Conservation (phyloP, 2,797 vertebrate species). For the Sebastes wilsoni region DNA sequence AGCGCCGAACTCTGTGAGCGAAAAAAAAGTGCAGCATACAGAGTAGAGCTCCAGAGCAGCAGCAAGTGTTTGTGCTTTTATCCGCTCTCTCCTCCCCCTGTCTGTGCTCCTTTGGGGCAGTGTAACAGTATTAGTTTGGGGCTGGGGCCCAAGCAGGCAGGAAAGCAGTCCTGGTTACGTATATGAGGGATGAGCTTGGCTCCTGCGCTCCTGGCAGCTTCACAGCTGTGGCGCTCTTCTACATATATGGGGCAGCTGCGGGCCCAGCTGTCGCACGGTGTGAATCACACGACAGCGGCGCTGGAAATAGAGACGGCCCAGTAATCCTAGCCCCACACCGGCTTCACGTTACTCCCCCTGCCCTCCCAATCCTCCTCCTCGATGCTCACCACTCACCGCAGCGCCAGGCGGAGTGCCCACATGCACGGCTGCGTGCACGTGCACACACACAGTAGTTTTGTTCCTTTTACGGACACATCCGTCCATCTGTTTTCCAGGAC, state of each 20-base stretch:
- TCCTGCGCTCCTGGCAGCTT: constrained; percentile 88
- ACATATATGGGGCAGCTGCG: constrained; percentile 94
- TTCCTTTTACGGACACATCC: constrained; percentile 76
- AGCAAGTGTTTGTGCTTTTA: constrained; percentile 60
- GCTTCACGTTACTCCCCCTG: constrained; percentile 86
- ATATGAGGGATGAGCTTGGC: constrained; percentile 86
- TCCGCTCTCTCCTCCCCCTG: constrained; percentile 28
- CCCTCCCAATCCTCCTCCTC: constrained; percentile 63
- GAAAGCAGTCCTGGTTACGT: constrained; percentile 75
- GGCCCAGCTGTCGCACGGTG: constrained; percentile 92
- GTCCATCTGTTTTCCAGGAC: constrained; percentile 66
- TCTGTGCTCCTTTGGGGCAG: constrained; percentile 63
- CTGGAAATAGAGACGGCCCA: constrained; percentile 93
- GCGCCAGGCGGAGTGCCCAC: constrained; percentile 61
- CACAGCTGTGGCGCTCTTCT: constrained; percentile 92
- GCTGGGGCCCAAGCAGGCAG: constrained; percentile 65
- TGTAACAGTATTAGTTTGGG: constrained; percentile 78
- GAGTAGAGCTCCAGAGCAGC: constrained; percentile 40
- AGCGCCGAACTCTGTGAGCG: constrained; percentile 28
- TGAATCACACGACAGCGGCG: constrained; percentile 90
- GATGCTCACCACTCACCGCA: constrained; percentile 66
- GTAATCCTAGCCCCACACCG: constrained; percentile 91
- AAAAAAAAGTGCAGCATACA: constrained; percentile 10
- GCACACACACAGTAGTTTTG: constrained; percentile 54
- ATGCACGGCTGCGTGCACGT: constrained; percentile 12